A percentile compares a stretch with the other conserved stretches of the same genome.
Evolutionary conservation across 23 tunicate species (phyloP).

Genomic region (Clavelina lepadiformis): DNA sequence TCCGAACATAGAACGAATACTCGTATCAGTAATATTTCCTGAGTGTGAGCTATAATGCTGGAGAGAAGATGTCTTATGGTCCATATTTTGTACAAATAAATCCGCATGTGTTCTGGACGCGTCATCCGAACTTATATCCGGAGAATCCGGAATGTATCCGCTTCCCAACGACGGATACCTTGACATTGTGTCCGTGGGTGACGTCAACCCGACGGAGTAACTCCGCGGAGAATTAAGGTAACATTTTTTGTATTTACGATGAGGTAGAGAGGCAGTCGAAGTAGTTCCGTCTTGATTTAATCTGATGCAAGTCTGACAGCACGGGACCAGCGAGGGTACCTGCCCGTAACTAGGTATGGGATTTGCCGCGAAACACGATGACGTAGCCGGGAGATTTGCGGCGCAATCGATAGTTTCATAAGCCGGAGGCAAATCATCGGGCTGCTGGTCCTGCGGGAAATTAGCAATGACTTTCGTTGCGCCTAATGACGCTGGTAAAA

Average conservation of each 20-base stretch:
- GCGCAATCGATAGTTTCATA: constrained; percentile 11
- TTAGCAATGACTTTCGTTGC: too few species aligned
- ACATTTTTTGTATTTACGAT: background rate
- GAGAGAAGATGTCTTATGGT: background rate
- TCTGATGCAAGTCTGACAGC: background rate
- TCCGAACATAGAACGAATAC: constrained; percentile 25
- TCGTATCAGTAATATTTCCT: constrained; percentile 20
- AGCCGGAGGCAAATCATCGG: constrained; percentile 30
- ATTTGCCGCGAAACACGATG: background rate
- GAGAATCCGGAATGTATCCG: constrained; percentile 38
- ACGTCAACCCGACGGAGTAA: background rate
- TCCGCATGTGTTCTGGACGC: background rate
- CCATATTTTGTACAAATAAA: constrained; percentile 1
- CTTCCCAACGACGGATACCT: constrained; percentile 22
- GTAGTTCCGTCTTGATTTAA: background rate
- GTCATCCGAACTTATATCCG: constrained; percentile 26
- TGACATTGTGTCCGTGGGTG: background rate
- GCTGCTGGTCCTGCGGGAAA: too few species aligned
- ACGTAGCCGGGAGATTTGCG: too few species aligned
- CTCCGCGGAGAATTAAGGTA: background rate
- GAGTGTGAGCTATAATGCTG: background rate
- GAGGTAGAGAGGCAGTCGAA: background rate
- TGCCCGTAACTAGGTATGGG: background rate
- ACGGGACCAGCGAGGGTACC: background rate
- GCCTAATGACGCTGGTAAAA: too few species aligned